Evolutionary conservation across 2,888 invertebrate genomes (phyloP).

Genomic region (Malthinus seriepunctatus): DNA sequence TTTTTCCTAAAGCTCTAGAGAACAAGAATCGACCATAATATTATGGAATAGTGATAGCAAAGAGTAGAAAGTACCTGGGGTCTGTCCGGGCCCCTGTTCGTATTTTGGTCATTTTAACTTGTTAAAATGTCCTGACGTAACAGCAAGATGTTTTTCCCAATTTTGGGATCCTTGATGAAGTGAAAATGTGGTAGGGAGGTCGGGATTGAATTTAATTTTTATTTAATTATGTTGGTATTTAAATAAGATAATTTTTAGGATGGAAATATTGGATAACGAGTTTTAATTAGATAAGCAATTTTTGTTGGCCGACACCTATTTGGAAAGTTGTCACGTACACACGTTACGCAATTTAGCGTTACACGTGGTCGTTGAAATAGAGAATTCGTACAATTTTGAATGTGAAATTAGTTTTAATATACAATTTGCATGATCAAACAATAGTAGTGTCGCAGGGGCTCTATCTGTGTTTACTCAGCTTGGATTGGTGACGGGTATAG

Average conservation of each 20-base stretch:
- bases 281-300: slow-evolving; percentile 17
- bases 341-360: slow-evolving; percentile 27
- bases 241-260: neutral
- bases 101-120: too few species aligned
- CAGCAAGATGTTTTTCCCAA: too few species aligned
- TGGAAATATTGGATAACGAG: slow-evolving; percentile 3
- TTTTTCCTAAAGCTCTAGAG: too few species aligned
- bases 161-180: too few species aligned
- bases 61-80: too few species aligned
- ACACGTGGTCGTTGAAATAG: slow-evolving; percentile 36
- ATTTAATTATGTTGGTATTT: too few species aligned
- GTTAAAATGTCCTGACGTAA: too few species aligned
- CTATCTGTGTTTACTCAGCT: slow-evolving; percentile 57
- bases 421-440: slow-evolving; percentile 56
- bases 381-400: slow-evolving; percentile 47
- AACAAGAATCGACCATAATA: too few species aligned
- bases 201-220: too few species aligned
- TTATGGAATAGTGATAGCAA: too few species aligned
- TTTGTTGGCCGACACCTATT: slow-evolving; percentile 15
- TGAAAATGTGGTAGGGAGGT: too few species aligned
- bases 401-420: slow-evolving; percentile 55
- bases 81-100: too few species aligned
- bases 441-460: slow-evolving; percentile 46
- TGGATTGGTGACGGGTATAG: slow-evolving; percentile 40
- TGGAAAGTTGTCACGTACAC: slow-evolving; percentile 20